A percentile compares a stretch with the other conserved stretches of the same genome.
phyloP scores from a whole-genome alignment of 2,888 invertebrate genomes.

The Lasioglossum malachurum region DNA sequence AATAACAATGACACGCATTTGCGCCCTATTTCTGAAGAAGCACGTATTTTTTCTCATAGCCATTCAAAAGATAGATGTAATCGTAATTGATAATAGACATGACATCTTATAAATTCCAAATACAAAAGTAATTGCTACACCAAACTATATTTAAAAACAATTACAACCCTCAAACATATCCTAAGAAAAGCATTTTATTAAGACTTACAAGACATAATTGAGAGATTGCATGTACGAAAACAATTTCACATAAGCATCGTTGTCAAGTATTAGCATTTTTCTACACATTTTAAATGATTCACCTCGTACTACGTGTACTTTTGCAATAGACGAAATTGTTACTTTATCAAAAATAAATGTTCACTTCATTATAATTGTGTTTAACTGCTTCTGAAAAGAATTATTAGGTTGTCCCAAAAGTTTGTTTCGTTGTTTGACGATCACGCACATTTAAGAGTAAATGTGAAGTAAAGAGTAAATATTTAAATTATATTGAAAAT shows the following conservation, averaged over 20 bases:
- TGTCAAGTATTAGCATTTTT: background rate
- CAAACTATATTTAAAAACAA: too few species aligned
- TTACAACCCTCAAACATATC: background rate
- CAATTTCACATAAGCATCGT: background rate
- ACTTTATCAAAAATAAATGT: background rate
- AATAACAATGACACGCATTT: conserved; percentile 54
- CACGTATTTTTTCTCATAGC: background rate
- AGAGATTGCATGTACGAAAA: background rate
- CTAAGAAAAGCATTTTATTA: background rate
- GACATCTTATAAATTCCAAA: background rate
- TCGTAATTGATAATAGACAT: background rate
- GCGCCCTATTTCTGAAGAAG: conserved; percentile 30
- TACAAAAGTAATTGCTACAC: background rate
- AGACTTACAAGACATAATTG: too few species aligned
- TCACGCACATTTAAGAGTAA: too few species aligned
- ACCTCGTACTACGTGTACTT: background rate
- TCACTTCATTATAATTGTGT: background rate
- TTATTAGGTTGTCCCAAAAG: too few species aligned
- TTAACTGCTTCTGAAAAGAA: background rate
- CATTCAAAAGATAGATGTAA: background rate
- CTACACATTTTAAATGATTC: background rate
- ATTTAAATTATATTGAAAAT: too few species aligned
- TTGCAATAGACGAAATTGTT: background rate
- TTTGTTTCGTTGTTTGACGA: too few species aligned
- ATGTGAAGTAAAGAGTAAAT: too few species aligned